Base-by-base conservation (phyloP, 2,888 invertebrate species). In the Drosophila nigricruria region DNA sequence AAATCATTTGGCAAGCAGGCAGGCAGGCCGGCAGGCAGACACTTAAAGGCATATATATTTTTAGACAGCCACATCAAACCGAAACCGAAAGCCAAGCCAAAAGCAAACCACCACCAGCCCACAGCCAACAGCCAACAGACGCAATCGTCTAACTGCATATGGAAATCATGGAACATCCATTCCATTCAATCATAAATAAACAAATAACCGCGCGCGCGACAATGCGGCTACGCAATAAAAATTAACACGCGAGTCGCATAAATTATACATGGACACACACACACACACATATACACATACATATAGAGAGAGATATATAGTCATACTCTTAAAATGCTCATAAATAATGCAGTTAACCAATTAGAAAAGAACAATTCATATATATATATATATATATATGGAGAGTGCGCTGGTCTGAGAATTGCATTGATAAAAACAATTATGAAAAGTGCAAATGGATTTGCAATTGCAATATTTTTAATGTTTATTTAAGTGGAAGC, bases 291-390 rank as follows among this genome's bases (percentile, higher is more conserved):
- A 20, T 18, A 42, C 16, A 14, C 2, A 43, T 12, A 23, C 4
- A 43, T 20, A 10, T 10, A 42, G 6, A 1, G 43, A 3, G 45
- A 49, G 75, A 49, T 45, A 79, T 70, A 64, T n/a, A 50, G 64
- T 74, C 64, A 52, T 78, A 56, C 47, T 60, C 47, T 53, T 53
- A 53, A 77, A 77, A 67, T 52, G 47, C 49, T 40, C 69, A 72
- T 82, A 83, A 77, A 82, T 81, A 82, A 70, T 80, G 56, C 62
- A 82, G 68, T 49, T 53, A 68, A 43, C 65, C 87, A 86, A 86
- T 86, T 86, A 82, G 63, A 64, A 63, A 60, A 69, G 57, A 75
- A 52, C 57, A 69, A 62, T 61, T 52, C 54, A 49, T 38, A 38
- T 25, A 16, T 9, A 56, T 16, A 5, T 20, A 12, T 30, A 27